phyloP scores from a whole-genome alignment of 2,888 invertebrate species.

The Heliconius ismenius region DNA sequence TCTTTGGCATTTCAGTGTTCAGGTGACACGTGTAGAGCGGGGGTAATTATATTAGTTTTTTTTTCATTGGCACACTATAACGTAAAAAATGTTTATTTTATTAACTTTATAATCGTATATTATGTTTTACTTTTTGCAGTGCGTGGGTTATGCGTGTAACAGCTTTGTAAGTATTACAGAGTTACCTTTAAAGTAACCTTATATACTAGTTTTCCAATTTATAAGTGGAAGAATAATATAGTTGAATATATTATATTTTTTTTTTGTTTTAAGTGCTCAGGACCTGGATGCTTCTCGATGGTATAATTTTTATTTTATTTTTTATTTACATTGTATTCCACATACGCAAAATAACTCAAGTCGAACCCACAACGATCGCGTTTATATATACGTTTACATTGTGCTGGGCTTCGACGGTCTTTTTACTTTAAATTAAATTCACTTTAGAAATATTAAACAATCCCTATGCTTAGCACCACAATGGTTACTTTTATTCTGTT shows the following conservation, averaged over 20 bases:
- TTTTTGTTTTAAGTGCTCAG: constrained; percentile 54
- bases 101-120: background rate
- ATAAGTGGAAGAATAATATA: too few relatives aligned
- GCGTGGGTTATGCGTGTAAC: constrained; percentile 54
- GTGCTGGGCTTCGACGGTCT: too few relatives aligned
- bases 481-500: too few relatives aligned
- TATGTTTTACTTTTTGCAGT: constrained; percentile 48
- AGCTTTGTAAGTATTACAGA: constrained; percentile 50
- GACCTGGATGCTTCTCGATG: constrained; percentile 58
- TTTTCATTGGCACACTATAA: background rate
- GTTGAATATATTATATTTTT: too few relatives aligned
- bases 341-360: too few relatives aligned
- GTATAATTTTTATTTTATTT: constrained; percentile 44
- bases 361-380: too few relatives aligned
- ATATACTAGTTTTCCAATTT: too few relatives aligned
- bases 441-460: too few relatives aligned
- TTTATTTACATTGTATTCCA: too few relatives aligned
- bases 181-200: background rate
- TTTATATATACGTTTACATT: too few relatives aligned
- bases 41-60: constrained; percentile 48
- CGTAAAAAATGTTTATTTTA: background rate
- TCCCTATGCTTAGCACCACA: too few relatives aligned
- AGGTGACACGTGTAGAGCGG: constrained; percentile 57
- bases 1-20: constrained; percentile 51
- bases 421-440: too few relatives aligned